A percentile compares a stretch with the other conserved stretches of the same genome.
Conservation (phyloP, 2,888 invertebrate species). For the Drosophila leonis region DNA sequence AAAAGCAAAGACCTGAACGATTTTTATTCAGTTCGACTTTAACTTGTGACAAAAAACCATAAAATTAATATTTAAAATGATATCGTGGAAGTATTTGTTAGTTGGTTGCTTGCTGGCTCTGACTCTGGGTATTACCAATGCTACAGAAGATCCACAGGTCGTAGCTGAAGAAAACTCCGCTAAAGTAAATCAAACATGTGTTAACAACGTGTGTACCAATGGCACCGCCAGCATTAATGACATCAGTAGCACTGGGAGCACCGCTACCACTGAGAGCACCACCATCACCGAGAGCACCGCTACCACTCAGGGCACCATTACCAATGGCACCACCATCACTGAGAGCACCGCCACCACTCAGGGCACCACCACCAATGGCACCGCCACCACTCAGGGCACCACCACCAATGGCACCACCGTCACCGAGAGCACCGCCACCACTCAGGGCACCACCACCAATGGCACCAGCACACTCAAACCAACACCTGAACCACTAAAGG, state of each 20-base stretch:
- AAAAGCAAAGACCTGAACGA: not conserved
- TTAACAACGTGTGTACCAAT: not conserved
- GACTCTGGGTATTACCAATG: not conserved
- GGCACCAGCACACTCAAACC: not conserved
- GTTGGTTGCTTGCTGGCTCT: not conserved
- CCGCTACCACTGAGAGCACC: not conserved
- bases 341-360: not conserved
- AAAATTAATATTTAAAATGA: not conserved
- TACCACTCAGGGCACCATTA: too few species aligned
- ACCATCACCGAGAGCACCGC: not conserved
- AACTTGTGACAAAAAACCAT: not conserved
- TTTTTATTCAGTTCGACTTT: constrained; percentile 10
- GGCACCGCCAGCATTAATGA: too few species aligned
- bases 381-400: not conserved
- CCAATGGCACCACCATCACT: too few species aligned
- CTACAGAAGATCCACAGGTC: not conserved
- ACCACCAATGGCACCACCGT: not conserved
- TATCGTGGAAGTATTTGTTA: not conserved
- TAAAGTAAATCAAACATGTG: not conserved
- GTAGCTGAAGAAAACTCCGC: not conserved
- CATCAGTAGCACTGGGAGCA: too few species aligned
- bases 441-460: not conserved
- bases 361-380: not conserved
- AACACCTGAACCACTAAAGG: not conserved
- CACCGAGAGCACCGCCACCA: not conserved